phyloP scores from a whole-genome alignment of 2,797 vertebrate genomes.

The Gila robusta region DNA sequence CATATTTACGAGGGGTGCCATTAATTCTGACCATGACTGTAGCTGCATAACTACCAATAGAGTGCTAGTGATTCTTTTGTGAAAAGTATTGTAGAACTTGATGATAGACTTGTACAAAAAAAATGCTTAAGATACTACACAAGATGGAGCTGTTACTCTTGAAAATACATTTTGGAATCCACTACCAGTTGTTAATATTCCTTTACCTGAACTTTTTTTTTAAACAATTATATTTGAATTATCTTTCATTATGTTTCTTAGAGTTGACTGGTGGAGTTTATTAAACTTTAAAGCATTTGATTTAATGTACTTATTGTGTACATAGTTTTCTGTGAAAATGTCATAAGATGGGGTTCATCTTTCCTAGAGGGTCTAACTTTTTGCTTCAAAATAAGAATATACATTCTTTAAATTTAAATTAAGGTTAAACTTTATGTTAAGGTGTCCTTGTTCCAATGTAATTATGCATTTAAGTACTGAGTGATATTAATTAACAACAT shows the following conservation, averaged over 20 bases:
- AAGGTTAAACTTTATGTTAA: background rate
- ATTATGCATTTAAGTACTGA: background rate
- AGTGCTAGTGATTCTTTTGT: background rate
- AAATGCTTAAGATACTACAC: background rate
- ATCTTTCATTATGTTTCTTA: slow-evolving; percentile 3
- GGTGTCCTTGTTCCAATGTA: background rate
- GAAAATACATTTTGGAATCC: background rate
- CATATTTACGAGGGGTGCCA: no score
- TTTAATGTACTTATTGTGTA: background rate
- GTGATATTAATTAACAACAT: background rate
- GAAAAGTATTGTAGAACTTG: background rate
- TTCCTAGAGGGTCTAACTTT: background rate
- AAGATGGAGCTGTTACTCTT: slow-evolving; percentile 37
- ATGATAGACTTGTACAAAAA: background rate
- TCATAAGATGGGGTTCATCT: background rate
- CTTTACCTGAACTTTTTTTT: background rate
- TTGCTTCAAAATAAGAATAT: background rate
- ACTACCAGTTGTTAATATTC: background rate
- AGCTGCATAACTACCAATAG: background rate
- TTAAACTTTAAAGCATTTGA: background rate
- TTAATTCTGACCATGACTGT: no score
- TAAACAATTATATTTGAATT: background rate
- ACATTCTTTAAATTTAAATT: background rate
- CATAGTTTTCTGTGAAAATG: background rate
- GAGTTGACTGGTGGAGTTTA: background rate